Percentiles rank a stretch among this genome's conserved stretches.
Conservation (phyloP, 2,113 vertebrate species). For the Sylvietta virens region DNA sequence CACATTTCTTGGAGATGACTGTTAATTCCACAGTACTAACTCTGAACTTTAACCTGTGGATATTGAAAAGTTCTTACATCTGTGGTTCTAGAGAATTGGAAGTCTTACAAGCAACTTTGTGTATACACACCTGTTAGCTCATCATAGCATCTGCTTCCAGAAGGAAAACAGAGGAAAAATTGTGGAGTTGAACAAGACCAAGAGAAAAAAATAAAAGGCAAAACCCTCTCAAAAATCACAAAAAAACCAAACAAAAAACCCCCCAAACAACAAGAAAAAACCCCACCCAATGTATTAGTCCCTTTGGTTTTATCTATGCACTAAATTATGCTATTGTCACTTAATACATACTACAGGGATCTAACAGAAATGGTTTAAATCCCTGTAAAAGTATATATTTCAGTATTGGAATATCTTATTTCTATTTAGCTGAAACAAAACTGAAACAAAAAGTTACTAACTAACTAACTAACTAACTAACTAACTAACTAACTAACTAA, state of each 20-base stretch:
- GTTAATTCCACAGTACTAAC: background rate
- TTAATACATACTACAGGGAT: background rate
- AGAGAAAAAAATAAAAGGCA: background rate
- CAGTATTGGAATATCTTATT: background rate
- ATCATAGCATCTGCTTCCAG: background rate
- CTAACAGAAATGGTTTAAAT: background rate
- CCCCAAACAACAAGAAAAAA: background rate
- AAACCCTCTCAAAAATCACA: fast-evolving
- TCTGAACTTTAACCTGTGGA: background rate
- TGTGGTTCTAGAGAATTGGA: background rate
- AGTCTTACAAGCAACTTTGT: background rate
- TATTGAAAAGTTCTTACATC: background rate
- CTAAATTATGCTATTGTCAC: background rate
- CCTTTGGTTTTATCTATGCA: background rate
- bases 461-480: background rate
- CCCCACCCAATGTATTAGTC: background rate
- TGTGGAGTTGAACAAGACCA: background rate
- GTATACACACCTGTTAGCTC: background rate
- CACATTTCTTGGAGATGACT: background rate
- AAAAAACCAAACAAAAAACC: background rate
- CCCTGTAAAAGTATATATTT: background rate
- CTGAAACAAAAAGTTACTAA: background rate
- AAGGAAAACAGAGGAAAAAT: background rate
- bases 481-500: background rate
- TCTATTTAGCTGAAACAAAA: background rate